Base-by-base conservation (phyloP, 2,888 invertebrate species). In the Hoplodrina ambigua region DNA sequence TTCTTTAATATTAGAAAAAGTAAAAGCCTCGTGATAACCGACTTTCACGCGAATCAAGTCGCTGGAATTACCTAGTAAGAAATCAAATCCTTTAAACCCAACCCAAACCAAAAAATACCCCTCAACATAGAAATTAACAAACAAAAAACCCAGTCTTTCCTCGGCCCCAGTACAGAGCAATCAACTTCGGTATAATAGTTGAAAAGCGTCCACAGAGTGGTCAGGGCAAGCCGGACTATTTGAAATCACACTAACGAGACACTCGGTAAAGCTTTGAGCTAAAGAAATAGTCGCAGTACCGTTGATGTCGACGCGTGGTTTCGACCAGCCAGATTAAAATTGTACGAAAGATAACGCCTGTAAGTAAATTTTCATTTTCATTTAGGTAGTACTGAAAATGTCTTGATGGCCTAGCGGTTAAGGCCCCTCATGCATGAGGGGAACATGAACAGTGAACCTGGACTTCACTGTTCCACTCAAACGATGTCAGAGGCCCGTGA, bases 181-280 rank as follows among this genome's bases (percentile, higher is more conserved):
- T 92, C 90, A 89, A 86, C 88, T 88, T 86, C 86, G 20, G 84
- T 85, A 87, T 89, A 91, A 90, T 86, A 83, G 86, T 79, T 89
- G 88, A 91, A 91, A 90, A 87, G 88, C 86, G 82, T 81, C 85
- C 71, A 72, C 81, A 62, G 67, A 85, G 82, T 75, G 80, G 83
- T 75, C 82, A 82, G 68, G 62, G 49, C 75, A 61, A 71, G 79
- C 89, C 87, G 84, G 87, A 88, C 89, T 91, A 91, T 92, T 91
- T 90, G 89, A 91, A 92, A 91, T 90, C 91, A 90, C 85, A 82
- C 92, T 93, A 93, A 93, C 91, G 93, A 94, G 92, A 88, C 88
- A 91, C 91, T 92, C 88, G 86, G 60, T 63, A 64, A 86, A 83
- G 85, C 87, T 85, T 78, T 76, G 68, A 82, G 78, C 64, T 46